Evolutionary conservation across 2,113 vertebrate genomes (phyloP).

Genomic region (Cyprinus carpio): DNA sequence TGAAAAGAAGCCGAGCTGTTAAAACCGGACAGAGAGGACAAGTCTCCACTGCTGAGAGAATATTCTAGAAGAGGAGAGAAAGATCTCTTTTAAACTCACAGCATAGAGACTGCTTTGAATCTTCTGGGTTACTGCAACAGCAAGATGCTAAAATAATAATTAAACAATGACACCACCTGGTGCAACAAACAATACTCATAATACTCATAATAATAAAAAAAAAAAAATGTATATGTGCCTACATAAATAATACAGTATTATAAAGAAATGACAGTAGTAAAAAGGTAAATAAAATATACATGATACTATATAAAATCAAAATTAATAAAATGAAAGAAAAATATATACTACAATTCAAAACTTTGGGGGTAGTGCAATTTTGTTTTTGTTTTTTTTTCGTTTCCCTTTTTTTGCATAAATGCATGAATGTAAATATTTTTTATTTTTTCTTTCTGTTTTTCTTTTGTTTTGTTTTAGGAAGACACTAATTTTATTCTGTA

Average conservation of each 20-base stretch:
- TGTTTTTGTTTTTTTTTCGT: too few species aligned
- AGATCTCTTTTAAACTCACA: not conserved
- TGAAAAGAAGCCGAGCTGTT: conserved; percentile 86
- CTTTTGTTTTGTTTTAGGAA: too few species aligned
- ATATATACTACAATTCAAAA: not conserved
- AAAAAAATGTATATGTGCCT: too few species aligned
- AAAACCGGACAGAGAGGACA: conserved; percentile 87
- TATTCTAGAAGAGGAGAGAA: conserved; percentile 79
- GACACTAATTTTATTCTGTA: too few species aligned
- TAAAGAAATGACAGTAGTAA: not conserved
- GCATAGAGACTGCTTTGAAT: not conserved
- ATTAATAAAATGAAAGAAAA: too few species aligned
- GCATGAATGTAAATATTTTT: too few species aligned
- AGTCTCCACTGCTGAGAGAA: conserved; percentile 86
- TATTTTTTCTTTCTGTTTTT: too few species aligned
- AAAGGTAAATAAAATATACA: not conserved
- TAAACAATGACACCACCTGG: conserved; percentile 10
- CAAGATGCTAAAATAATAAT: not conserved
- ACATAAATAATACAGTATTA: too few species aligned
- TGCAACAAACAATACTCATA: too few species aligned
- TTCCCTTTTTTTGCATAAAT: too few species aligned
- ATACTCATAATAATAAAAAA: too few species aligned
- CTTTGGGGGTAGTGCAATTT: too few species aligned
- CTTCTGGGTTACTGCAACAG: not conserved
- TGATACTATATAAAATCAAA: not conserved